Evolutionary conservation across 2,797 vertebrate species (phyloP).

Genomic region (Scomberomorus guttatus): DNA sequence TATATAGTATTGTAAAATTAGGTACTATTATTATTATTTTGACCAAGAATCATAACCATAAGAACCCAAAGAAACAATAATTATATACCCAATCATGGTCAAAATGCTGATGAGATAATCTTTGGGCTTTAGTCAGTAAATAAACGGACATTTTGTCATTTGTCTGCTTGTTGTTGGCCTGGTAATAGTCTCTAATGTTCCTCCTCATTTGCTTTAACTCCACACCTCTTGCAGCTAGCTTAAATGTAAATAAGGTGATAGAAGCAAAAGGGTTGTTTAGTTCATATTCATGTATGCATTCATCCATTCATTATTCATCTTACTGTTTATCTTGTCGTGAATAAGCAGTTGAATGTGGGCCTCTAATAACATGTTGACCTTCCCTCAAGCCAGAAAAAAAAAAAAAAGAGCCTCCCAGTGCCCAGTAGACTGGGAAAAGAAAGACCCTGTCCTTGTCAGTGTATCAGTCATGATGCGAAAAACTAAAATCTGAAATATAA

Average conservation of each 20-base stretch:
- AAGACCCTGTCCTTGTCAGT: conserved; percentile 27
- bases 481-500: conserved; percentile 15
- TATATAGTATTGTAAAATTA: neutral
- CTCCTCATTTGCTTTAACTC: conserved; percentile 8
- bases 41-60: neutral
- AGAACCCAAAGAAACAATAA: neutral
- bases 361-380: conserved; percentile 41
- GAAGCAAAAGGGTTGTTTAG: neutral
- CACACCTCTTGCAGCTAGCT: conserved; percentile 8
- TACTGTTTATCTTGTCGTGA: conserved; percentile 35
- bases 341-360: conserved; percentile 4
- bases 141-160: conserved; percentile 22
- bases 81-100: neutral
- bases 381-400: conserved; percentile 37
- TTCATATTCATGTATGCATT: conserved; percentile 39
- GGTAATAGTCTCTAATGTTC: conserved; percentile 25
- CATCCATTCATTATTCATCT: conserved; percentile 50
- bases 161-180: neutral
- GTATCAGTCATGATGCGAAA: conserved; percentile 11
- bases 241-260: neutral
- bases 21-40: neutral
- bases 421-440: conserved; percentile 9
- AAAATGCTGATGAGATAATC: conserved; percentile 7
- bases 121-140: conserved; percentile 19
- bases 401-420: conserved; percentile 1